Base-by-base conservation (phyloP, 2,888 invertebrate species). In the Aricia artaxerxes region DNA sequence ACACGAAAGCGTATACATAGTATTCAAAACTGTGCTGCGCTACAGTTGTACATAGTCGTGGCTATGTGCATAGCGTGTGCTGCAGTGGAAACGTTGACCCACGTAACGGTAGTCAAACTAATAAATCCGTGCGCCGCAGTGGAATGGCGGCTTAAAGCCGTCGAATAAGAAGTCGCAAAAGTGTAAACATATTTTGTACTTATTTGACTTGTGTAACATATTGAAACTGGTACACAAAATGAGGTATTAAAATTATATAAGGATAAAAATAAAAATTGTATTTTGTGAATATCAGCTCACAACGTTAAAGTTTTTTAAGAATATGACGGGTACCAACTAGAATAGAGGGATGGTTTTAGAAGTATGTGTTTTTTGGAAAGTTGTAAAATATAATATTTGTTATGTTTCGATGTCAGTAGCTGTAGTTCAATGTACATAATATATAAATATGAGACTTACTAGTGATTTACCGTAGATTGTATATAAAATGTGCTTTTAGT, bases 381-480 rank as follows among this genome's bases (percentile, higher is more conserved):
- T 31, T 69, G 69, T 69, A 16, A 69, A 35, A 69, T 38, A 24
- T n/a, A n/a, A 61, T 31, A 31, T 64, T 49, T 49, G 69, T 13
- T 69, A 38, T 35, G 35, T 69, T 35, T 69, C 13, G 35, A 13
- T 69, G 69, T 69, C 69, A 38, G 69, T 69, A 69, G 69, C 38
- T 38, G 69, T 6, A 5, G 69, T 49, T 38, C 9, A 57, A 60
- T 69, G 61, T 75, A 64, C 57, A 76, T 76, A 81, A 84, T 82
- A 86, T 85, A 82, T 83, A 81, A 81, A 84, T 84, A 86, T 82
- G 87, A 90, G 90, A 90, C 90, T 85, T 87, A 86, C 86, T 89
- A 90, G 90, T 90, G 90, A 90, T 89, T 90, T 85, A 84, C 85
- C 81, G 84, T 89, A 88, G 89, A 84, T 82, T 84, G 82, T 86